Percentiles rank a stretch among this genome's conserved stretches.
phyloP scores from a whole-genome alignment of 2,797 vertebrate genomes.

The Silurus aristotelis region DNA sequence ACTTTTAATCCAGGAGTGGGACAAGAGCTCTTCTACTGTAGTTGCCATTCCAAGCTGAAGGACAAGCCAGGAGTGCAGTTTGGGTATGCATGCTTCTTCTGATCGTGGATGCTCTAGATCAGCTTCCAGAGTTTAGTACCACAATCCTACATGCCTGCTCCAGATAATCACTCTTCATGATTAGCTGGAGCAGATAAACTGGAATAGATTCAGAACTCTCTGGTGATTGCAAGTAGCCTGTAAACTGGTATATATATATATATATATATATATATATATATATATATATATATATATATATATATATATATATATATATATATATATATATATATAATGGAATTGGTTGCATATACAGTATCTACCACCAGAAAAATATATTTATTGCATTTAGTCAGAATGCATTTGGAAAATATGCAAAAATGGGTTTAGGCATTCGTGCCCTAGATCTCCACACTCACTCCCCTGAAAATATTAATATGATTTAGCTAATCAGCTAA shows the following conservation, averaged over 20 bases:
- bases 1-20: slow-evolving; percentile 57
- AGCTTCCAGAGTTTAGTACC: not conserved
- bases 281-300: too few relatives aligned
- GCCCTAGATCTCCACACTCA: not conserved
- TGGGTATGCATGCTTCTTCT: slow-evolving; percentile 66
- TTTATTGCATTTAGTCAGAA: not conserved
- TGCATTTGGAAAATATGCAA: not conserved
- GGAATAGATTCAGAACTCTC: not conserved
- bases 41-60: slow-evolving; percentile 47
- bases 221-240: not conserved
- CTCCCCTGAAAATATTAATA: too few relatives aligned
- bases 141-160: not conserved
- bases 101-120: not conserved
- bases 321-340: too few relatives aligned
- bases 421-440: not conserved
- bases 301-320: fast-evolving
- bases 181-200: slow-evolving; percentile 4
- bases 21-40: slow-evolving; percentile 21
- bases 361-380: not conserved
- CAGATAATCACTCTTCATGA: not conserved
- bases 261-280: too few relatives aligned
- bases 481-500: too few relatives aligned
- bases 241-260: not conserved
- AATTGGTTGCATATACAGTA: too few relatives aligned
- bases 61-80: slow-evolving; percentile 68